A percentile compares a stretch with the other conserved stretches of the same genome.
These are phyloP conservation scores for human DNA, from an alignment of 2,113 vertebrate genomes.

Conservation along the genomic window DNA sequence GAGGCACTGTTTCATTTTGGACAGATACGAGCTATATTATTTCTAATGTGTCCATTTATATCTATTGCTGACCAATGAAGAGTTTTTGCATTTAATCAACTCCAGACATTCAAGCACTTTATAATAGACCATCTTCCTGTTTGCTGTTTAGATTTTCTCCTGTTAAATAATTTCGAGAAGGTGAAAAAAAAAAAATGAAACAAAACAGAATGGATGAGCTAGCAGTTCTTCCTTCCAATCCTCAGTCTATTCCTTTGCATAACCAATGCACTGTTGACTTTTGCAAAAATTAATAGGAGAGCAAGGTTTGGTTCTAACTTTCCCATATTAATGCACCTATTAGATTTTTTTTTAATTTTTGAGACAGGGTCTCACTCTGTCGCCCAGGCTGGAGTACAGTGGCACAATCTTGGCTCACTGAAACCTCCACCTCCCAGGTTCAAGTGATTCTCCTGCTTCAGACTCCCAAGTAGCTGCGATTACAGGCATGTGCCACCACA, in stretches of 20 bases:
- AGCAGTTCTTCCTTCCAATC: not conserved
- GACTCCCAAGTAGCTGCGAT: too few relatives aligned
- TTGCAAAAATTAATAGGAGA: not conserved
- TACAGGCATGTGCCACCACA: too few relatives aligned
- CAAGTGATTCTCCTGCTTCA: too few relatives aligned
- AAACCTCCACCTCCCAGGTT: too few relatives aligned
- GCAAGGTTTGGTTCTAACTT: not conserved
- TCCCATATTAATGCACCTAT: not conserved
- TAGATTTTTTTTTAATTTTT: not conserved
- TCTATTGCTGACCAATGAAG: not conserved
- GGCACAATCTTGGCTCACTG: too few relatives aligned
- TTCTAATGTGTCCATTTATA: not conserved
- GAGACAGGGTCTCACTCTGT: rapidly evolving
- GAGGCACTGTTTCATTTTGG: not conserved
- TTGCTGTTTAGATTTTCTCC: not conserved
- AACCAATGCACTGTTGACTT: rapidly evolving
- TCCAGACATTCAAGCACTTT: not conserved
- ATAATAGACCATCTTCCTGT: not conserved
- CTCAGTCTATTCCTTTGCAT: not conserved
- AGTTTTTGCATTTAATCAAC: not conserved
- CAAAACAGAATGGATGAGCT: not conserved
- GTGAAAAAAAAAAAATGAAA: not conserved
- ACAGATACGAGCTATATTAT: not conserved
- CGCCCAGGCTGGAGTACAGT: too few relatives aligned
- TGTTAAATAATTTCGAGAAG: not conserved